Base-by-base conservation (phyloP, 92 coral and sea anemone genomes). In the Desmophyllum pertusum region DNA sequence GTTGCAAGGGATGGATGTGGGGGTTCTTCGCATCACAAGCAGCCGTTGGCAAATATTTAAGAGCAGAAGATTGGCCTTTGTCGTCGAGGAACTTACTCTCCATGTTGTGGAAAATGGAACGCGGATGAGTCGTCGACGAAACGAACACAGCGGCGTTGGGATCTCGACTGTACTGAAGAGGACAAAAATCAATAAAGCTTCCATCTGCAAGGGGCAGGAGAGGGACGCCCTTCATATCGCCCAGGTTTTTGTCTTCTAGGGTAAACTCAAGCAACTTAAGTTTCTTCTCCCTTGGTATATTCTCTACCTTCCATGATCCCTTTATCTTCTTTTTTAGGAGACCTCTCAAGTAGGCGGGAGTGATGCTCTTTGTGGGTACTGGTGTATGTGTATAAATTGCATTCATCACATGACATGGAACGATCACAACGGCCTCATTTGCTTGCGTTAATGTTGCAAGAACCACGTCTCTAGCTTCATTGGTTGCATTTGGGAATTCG, bases 181-280 rank as follows among this genome's bases (percentile, higher is more conserved):
- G 41, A 71, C 76, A 74, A 63, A 93, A 95, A 66, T 85, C 79
- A 29, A 70, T 69, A 63, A 95, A 95, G 29, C 81, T 65, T 42
- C 92, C 95, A 73, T 85, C 75, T 51, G 93, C 97, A 59, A 91
- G 81, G 19, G 97, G 98, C 71, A 95, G 86, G 51, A 95, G 86
- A 23, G 97, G 83, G 57, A 95, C 80, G 38, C 97, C 97, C 25
- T 81, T 45, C 36, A 95, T 43, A 38, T 91, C 94, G 10, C 14
- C 73, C 65, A 83, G 81, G 38, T 87, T 87, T 68, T 71, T 72
- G 78, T 91, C 94, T 29, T 57, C 80, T 6, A 91, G 71, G 18
- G 89, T 80, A 55, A 83, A 95, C 55, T 91, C 94, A 46, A 95
- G 87, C 80, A 95, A 55, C 43, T 55, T 50, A 25, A 95, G 65